These are phyloP conservation scores for Pseudolaguvia tuberculata DNA, from an alignment of 2,113 vertebrate genomes.

Conservation along the genomic window DNA sequence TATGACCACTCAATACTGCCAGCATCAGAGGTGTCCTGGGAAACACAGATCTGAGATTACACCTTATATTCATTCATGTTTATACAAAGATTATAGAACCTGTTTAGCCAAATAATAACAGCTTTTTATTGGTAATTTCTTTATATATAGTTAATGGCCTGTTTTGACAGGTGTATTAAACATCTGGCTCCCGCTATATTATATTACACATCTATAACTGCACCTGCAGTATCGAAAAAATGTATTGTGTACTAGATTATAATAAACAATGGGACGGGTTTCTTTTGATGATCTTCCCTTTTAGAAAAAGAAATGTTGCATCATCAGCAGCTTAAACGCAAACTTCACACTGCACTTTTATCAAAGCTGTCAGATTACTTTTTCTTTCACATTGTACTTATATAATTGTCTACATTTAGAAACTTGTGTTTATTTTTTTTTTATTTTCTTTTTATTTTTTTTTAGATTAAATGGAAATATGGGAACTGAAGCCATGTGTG, in stretches of 20 bases:
- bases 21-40: slow-evolving; percentile 92
- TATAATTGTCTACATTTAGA: no score
- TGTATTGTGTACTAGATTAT: neutral
- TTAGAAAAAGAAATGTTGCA: neutral
- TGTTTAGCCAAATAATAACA: neutral
- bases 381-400: no score
- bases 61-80: neutral
- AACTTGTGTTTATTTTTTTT: no score
- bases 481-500: no score
- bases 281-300: neutral
- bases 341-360: no score
- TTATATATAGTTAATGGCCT: slow-evolving; percentile 5
- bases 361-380: no score
- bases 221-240: neutral
- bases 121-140: neutral
- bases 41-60: neutral
- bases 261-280: neutral
- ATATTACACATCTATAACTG: neutral
- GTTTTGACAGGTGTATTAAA: neutral
- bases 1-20: slow-evolving; percentile 93
- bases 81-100: neutral
- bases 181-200: neutral
- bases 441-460: no score
- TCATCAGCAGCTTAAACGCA: neutral
- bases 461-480: no score